Base-by-base conservation (phyloP, 2,888 invertebrate species). In the Xestia c-nigrum region DNA sequence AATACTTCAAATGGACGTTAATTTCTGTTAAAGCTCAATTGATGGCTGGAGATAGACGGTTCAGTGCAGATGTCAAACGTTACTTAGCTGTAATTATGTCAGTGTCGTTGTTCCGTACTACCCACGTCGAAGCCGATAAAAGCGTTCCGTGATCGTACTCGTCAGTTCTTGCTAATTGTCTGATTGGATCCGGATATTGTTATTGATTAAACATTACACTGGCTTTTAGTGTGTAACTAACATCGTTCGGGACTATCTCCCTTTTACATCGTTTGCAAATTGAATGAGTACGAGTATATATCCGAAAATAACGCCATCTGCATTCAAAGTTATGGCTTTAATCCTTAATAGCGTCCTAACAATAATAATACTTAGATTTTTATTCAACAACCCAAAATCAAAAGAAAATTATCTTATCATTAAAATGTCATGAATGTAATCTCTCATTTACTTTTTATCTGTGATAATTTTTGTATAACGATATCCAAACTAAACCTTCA, bases 171-270 rank as follows among this genome's bases (percentile, higher is more conserved):
- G 73, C 79, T 86, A 86, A 85, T 83, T 83, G 81, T 83, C 79
- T 78, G 76, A 86, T 86, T 85, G 72, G 69, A 85, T 78, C 69
- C 80, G 78, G 79, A 83, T 86, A 85, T 76, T 81, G 79, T 68
- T 81, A 79, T 86, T 83, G 87, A 86, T 82, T 85, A 75, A 72
- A 68, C 70, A 81, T 76, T 72, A 78, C 67, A 69, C 38, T 63
- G 52, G 52, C 71, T 61, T 68, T 71, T 61, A 74, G 71, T 47
- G 31, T 67, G 40, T 66, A 38, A 64, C 64, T 76, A 61, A 68
- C 55, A 68, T 68, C 50, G n/a, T 68, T 75, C 21, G 38, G 40
- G 46, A 72, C 66, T 63, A 70, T 72, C 50, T 63, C 5, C 68
- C 47, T 19, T 67, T 65, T 66, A 72, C 47, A 24, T 69, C 7